These are phyloP conservation scores for Phoxinus phoxinus DNA, from an alignment of 2,113 vertebrate species.

Conservation along the genomic window DNA sequence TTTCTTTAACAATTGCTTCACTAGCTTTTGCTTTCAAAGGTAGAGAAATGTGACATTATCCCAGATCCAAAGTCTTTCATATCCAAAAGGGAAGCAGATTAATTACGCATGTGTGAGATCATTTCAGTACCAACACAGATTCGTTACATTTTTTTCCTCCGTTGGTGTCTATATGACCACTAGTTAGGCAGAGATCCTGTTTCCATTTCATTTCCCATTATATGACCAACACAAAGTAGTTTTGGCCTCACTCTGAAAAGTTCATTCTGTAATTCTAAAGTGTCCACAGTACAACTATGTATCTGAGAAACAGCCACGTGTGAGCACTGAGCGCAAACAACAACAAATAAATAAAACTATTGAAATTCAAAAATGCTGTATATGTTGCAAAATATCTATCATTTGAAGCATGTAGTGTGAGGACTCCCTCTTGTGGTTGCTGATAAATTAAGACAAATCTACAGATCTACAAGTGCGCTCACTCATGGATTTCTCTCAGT, in stretches of 20 bases:
- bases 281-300: constrained; percentile 17
- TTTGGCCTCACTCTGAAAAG: background rate
- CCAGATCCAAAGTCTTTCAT: constrained; percentile 25
- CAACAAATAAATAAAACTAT: background rate
- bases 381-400: background rate
- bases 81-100: background rate
- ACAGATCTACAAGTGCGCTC: background rate
- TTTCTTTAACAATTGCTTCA: constrained; percentile 40
- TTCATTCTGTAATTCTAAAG: background rate
- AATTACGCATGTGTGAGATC: background rate
- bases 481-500: background rate
- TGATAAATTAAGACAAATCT: constrained; percentile 2
- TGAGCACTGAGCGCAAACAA: background rate
- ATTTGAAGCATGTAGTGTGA: background rate
- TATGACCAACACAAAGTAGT: background rate
- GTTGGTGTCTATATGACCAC: background rate
- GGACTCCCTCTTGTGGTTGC: constrained; percentile 9
- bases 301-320: background rate
- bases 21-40: constrained; percentile 10
- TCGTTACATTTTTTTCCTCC: constrained; percentile 3
- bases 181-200: background rate
- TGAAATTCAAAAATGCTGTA: background rate
- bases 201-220: constrained; percentile 4
- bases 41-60: constrained; percentile 32
- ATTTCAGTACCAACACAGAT: constrained; percentile 12